A percentile compares a stretch with the other conserved stretches of the same genome.
These are phyloP conservation scores for Chondrosia reniformis DNA, from an alignment of 37 sponge, comb jelly and placozoan genomes.

Conservation along the genomic window DNA sequence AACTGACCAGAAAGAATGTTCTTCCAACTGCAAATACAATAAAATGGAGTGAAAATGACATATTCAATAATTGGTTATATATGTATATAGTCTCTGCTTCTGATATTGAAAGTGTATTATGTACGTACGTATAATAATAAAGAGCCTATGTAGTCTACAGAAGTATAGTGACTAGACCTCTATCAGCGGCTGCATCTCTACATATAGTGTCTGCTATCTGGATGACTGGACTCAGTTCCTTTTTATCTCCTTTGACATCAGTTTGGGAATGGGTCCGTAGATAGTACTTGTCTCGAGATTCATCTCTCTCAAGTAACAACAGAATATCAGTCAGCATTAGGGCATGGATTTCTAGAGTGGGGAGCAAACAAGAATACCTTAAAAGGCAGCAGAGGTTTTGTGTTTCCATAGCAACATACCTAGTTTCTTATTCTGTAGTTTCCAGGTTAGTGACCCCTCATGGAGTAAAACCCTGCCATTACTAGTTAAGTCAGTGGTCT, in stretches of 20 bases:
- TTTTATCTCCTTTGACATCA: slow-evolving; percentile 39
- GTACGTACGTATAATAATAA: background rate
- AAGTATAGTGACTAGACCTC: too few relatives aligned
- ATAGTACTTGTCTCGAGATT: slow-evolving; percentile 45
- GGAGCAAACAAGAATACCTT: slow-evolving; percentile 3
- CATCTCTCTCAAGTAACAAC: slow-evolving; percentile 56
- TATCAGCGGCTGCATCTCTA: slow-evolving; percentile 56
- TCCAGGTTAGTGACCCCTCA: slow-evolving; percentile 66
- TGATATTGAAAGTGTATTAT: background rate
- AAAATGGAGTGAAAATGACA: background rate
- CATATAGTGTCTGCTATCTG: slow-evolving; percentile 49
- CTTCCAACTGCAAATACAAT: slow-evolving; percentile 37
- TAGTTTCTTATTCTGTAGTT: slow-evolving; percentile 53
- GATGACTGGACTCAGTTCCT: slow-evolving; percentile 62
- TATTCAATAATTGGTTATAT: too few relatives aligned
- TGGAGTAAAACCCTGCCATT: slow-evolving; percentile 41
- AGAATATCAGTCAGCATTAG: slow-evolving; percentile 67
- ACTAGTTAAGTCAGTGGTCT: slow-evolving; percentile 53
- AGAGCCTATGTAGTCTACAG: too few relatives aligned
- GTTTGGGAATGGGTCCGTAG: slow-evolving; percentile 47
- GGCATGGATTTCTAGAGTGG: slow-evolving; percentile 64
- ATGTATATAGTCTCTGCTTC: too few relatives aligned
- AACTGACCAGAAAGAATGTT: slow-evolving; percentile 57
- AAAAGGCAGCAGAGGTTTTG: too few relatives aligned
- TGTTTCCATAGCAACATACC: background rate